These are phyloP conservation scores for Oreochromis mossambicus DNA, from an alignment of 2,797 vertebrate species.

Conservation along the genomic window DNA sequence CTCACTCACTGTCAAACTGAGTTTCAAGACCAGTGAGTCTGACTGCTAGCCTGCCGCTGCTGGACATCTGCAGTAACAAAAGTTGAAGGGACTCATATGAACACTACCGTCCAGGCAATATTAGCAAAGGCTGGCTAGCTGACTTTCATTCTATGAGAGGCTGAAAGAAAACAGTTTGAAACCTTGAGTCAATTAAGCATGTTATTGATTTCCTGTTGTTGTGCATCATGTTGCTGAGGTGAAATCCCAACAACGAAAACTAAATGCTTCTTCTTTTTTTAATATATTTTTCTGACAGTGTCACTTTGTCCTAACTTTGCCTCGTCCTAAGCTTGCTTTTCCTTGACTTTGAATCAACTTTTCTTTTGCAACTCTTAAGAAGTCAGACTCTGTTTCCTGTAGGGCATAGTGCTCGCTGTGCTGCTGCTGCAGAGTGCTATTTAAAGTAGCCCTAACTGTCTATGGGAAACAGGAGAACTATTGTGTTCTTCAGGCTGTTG, in stretches of 20 bases:
- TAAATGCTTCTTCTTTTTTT: not conserved
- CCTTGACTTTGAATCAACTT: slow-evolving; percentile 17
- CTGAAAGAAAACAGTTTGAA: not conserved
- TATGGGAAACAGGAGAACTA: slow-evolving; percentile 31
- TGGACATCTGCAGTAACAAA: slow-evolving; percentile 20
- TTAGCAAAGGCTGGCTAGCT: not conserved
- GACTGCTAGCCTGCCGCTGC: not conserved
- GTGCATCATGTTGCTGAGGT: not conserved
- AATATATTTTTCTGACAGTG: not conserved
- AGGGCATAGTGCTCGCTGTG: not conserved
- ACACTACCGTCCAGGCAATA: not conserved
- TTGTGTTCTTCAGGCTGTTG: slow-evolving; percentile 52
- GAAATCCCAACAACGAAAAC: not conserved
- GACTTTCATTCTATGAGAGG: not conserved
- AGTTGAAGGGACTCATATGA: slow-evolving; percentile 22
- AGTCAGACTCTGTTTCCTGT: not conserved
- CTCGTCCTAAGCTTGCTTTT: not conserved
- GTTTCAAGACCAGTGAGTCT: not conserved
- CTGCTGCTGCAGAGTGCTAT: not conserved
- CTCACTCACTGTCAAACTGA: slow-evolving; percentile 36
- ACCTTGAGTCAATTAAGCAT: not conserved
- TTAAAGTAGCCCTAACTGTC: slow-evolving; percentile 32
- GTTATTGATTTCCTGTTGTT: not conserved
- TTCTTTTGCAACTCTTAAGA: not conserved
- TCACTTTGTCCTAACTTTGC: slow-evolving; percentile 5